These are phyloP conservation scores for Acanthurus tractus DNA, from an alignment of 2,797 vertebrate genomes.

Conservation along the genomic window DNA sequence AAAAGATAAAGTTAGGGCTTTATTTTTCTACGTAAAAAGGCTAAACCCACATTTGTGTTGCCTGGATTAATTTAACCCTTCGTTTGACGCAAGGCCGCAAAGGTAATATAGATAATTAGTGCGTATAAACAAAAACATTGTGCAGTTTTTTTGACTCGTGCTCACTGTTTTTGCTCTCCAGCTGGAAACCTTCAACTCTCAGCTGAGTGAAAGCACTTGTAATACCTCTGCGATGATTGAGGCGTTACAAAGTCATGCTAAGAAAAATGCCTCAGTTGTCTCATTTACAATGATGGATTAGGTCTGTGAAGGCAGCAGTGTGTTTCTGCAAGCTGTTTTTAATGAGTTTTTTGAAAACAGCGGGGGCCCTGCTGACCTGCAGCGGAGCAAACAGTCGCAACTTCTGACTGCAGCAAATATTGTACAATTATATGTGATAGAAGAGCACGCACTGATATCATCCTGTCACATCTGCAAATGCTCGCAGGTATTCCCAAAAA, in stretches of 20 bases:
- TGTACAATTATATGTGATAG: neutral
- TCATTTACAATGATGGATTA: constrained; percentile 50
- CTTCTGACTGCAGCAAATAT: neutral
- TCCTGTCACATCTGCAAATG: neutral
- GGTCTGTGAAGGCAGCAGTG: constrained; percentile 34
- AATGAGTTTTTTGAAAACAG: constrained; percentile 29
- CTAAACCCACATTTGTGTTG: constrained; percentile 1
- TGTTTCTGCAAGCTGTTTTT: constrained; percentile 44
- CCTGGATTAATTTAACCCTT: constrained; percentile 50
- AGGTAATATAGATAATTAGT: constrained; percentile 38
- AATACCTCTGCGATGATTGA: constrained; percentile 19
- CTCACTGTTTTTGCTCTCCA: neutral
- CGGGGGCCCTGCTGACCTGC: constrained; percentile 16
- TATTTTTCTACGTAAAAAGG: constrained; percentile 22
- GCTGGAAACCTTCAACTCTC: neutral
- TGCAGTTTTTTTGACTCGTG: neutral
- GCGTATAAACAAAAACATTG: constrained; percentile 15
- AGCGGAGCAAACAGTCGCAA: neutral
- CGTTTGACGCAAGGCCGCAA: constrained; percentile 1
- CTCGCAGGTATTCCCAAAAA: constrained; percentile 8
- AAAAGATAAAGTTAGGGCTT: constrained; percentile 35
- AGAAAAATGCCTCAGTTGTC: constrained; percentile 32
- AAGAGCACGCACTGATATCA: too few species aligned
- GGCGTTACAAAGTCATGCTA: constrained; percentile 16
- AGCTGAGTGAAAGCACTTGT: neutral